These are phyloP conservation scores for Virgularia gustaviana DNA, from an alignment of 92 coral and sea anemone genomes.

Conservation along the genomic window DNA sequence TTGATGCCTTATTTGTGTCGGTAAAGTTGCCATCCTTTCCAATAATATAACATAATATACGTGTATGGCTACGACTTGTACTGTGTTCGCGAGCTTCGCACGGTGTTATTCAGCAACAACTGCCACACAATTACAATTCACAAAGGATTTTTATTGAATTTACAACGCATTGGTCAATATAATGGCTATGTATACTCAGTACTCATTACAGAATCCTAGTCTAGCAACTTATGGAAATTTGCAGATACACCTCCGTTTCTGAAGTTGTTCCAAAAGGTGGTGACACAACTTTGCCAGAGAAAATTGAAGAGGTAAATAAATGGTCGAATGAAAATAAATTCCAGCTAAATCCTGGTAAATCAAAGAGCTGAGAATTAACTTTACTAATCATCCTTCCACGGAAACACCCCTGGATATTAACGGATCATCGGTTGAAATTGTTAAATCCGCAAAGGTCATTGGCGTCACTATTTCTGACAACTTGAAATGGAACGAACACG, in stretches of 20 bases:
- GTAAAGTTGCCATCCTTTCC: too few species aligned
- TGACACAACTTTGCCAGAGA: not conserved
- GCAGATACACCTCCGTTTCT: constrained; percentile 9
- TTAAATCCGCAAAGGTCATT: not conserved
- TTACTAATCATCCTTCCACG: not conserved
- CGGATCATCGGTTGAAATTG: not conserved
- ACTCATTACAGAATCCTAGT: not conserved
- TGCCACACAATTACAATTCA: too few species aligned
- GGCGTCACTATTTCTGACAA: constrained; percentile 3
- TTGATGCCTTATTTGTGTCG: too few species aligned
- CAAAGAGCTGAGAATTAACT: constrained; percentile 8
- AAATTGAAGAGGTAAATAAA: not conserved
- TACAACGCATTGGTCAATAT: too few species aligned
- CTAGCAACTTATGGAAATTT: constrained; percentile 1
- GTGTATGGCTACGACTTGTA: too few species aligned
- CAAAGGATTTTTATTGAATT: too few species aligned
- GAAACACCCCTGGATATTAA: not conserved
- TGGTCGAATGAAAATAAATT: constrained; percentile 21
- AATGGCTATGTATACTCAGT: too few species aligned
- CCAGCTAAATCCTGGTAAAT: constrained; percentile 16
- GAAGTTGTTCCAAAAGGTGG: not conserved
- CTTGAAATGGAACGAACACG: not conserved
- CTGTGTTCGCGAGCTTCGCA: too few species aligned
- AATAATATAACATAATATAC: too few species aligned
- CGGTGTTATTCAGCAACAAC: too few species aligned